phyloP scores from a whole-genome alignment of 2,888 invertebrate genomes.

The Sesamia inferens region DNA sequence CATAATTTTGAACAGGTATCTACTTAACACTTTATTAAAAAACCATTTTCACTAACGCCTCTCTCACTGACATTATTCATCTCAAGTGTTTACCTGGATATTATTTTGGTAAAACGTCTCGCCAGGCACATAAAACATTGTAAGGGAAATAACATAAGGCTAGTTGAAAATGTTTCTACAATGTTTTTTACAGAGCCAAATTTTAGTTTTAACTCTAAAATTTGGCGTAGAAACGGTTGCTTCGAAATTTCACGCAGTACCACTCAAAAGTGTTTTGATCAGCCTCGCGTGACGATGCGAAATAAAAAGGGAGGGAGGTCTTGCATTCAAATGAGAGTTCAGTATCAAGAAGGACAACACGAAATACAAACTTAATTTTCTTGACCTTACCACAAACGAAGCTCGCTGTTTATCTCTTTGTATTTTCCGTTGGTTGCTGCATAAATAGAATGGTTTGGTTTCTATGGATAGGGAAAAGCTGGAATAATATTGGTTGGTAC shows the following conservation, averaged over 20 bases:
- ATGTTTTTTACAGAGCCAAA: constrained; percentile 31
- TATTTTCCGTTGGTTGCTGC: constrained; percentile 19
- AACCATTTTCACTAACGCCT: constrained; percentile 58
- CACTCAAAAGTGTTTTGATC: constrained; percentile 77
- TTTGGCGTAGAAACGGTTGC: constrained; percentile 58
- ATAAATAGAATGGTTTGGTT: constrained; percentile 11
- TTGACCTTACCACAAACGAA: constrained; percentile 57
- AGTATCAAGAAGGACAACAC: constrained; percentile 65
- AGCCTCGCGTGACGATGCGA: constrained; percentile 73
- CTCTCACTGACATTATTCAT: constrained; percentile 48
- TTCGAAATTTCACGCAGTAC: constrained; percentile 64
- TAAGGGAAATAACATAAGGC: constrained; percentile 3
- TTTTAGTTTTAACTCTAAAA: constrained; percentile 53
- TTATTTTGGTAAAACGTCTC: constrained; percentile 41
- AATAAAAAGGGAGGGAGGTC: constrained; percentile 71
- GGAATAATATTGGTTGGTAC: no score
- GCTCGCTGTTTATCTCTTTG: constrained; percentile 36
- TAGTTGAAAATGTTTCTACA: constrained; percentile 31
- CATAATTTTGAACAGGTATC: constrained; percentile 68
- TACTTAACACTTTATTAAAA: constrained; percentile 67
- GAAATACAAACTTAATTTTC: constrained; percentile 69
- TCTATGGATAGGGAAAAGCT: constrained; percentile 4
- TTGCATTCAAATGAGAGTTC: constrained; percentile 76
- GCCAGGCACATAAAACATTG: constrained; percentile 9
- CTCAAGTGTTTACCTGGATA: constrained; percentile 41